A percentile compares a stretch with the other conserved stretches of the same genome.
Conservation (phyloP, 2,797 vertebrate genomes). For the Falco concolor region DNA sequence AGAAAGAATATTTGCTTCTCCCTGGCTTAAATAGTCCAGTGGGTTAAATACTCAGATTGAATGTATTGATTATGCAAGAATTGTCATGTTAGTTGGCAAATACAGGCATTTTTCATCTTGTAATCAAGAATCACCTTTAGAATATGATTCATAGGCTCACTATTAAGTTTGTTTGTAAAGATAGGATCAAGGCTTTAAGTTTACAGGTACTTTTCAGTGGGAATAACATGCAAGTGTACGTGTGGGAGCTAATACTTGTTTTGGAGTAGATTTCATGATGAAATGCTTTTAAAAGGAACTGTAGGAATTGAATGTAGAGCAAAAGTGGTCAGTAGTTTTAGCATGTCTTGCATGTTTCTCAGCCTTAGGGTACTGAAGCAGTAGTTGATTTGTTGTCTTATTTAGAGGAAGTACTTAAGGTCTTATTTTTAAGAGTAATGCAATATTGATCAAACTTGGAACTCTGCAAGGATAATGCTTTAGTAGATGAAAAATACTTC, state of each 20-base stretch:
- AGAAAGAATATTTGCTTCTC: background rate
- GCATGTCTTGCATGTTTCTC: background rate
- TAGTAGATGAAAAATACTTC: background rate
- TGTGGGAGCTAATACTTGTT: background rate
- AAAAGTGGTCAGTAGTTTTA: background rate
- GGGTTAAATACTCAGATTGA: background rate
- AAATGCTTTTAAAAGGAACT: background rate
- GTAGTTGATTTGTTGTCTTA: background rate
- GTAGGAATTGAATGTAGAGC: background rate
- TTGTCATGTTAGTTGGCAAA: background rate
- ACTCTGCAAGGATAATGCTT: background rate
- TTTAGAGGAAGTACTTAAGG: background rate
- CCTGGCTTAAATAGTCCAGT: background rate
- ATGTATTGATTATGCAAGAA: background rate
- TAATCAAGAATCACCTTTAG: background rate
- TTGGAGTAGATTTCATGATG: background rate
- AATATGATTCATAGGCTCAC: background rate
- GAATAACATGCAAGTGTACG: background rate
- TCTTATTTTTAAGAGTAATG: background rate
- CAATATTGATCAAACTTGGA: background rate
- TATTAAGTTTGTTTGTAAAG: constrained; percentile 19
- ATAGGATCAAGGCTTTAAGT: background rate
- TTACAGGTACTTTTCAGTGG: background rate
- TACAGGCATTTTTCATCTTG: background rate
- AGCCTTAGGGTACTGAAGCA: background rate